Base-by-base conservation (phyloP, 2,888 invertebrate species). In the Lepetodrilus schrolli region DNA sequence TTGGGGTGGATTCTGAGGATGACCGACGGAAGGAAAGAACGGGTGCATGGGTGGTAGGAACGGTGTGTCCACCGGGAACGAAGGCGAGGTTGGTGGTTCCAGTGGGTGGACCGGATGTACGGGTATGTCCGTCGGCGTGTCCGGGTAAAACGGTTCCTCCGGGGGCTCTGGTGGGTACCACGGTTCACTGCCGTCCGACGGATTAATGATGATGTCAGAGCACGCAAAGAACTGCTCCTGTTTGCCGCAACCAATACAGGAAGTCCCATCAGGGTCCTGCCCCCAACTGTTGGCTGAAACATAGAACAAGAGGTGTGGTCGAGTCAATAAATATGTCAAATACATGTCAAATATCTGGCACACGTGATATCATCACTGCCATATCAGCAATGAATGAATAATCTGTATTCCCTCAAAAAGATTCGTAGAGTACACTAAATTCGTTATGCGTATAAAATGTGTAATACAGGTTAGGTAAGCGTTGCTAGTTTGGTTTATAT, bases 221-320 rank as follows among this genome's bases (percentile, higher is more conserved):
- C 81, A 81, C 20, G 81, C 81, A 72, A 74, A 80, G 70, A 81
- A 82, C 73, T 81, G 78, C 43, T 82, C 82, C 66, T 82, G 82
- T 20, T 74, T 37, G 1, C 82, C 82, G 43, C 82, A 81, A 5
- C 81, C 82, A 4, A 82, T 38, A 49, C 82, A 82, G 1, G 79
- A 79, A 4, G 68, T 74, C 0, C 81, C 82, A 37, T 81, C 74
- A 7, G 69, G 72, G 30, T 78, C 72, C 0, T 73, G 77, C 0
- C 82, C 82, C 82, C 82, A 82, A 66, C 78, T 81, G 76, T 82
- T 82, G 13, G 75, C 82, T 82, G 75, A 1, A 66, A 47, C 8
- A 48, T 2, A 58, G 66, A 1, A n/a, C n/a, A n/a, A 34, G 17
- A 13, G 1, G 4, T 20, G 30, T 20, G n/a, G n/a, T n/a, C n/a